phyloP scores from a whole-genome alignment of 2,113 vertebrate genomes.

The Anguilla rostrata region DNA sequence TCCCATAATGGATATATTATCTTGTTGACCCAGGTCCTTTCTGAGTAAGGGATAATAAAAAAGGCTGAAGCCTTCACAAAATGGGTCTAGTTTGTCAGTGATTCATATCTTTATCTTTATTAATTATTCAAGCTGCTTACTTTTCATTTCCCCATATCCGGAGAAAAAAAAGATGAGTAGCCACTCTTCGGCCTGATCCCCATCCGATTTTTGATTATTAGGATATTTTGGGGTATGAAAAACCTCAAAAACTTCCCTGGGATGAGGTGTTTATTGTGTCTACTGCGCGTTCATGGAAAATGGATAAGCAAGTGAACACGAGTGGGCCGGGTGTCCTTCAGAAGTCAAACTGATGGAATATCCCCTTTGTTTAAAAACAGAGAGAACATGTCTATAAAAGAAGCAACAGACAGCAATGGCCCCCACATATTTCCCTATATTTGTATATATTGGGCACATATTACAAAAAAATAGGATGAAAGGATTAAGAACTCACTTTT shows the following conservation, averaged over 20 bases:
- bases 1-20: constrained; percentile 22
- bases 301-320: neutral
- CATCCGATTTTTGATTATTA: constrained; percentile 38
- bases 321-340: constrained; percentile 21
- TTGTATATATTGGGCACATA: neutral
- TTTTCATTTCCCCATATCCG: constrained; percentile 33
- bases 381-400: no score
- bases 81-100: constrained; percentile 35
- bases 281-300: neutral
- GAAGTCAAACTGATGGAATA: neutral
- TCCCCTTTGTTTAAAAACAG: no score
- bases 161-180: constrained; percentile 22
- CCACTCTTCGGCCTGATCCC: constrained; percentile 32
- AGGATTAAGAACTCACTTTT: no score
- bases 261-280: neutral
- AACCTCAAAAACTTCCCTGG: constrained; percentile 9
- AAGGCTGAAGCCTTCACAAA: constrained; percentile 14
- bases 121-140: constrained; percentile 49
- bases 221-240: constrained; percentile 31
- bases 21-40: neutral
- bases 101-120: constrained; percentile 40
- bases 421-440: neutral
- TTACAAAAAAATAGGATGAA: no score
- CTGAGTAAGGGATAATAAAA: constrained; percentile 31
- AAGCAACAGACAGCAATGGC: no score